Evolutionary conservation across 2,113 vertebrate genomes (phyloP).

Genomic region (Tenebrosternarchus preto): DNA sequence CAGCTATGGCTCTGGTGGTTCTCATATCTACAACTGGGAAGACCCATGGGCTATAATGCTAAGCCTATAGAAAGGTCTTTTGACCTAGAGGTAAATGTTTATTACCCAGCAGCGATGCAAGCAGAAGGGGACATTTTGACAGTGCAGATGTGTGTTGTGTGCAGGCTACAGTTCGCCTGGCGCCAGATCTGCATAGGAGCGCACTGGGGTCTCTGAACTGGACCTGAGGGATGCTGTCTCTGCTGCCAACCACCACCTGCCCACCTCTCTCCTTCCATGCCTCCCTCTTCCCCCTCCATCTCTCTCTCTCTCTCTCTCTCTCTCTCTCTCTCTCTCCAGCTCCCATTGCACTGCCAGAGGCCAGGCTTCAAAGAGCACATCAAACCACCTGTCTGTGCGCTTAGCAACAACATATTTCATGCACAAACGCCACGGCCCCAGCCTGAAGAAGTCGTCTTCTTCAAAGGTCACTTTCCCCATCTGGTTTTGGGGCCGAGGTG

Average conservation of each 20-base stretch:
- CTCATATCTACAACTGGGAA: background rate
- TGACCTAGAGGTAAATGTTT: background rate
- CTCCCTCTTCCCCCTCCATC: conserved; percentile 4
- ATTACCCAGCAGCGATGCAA: conserved; percentile 3
- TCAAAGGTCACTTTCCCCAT: conserved; percentile 70
- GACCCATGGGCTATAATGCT: conserved; percentile 9
- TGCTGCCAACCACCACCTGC: background rate
- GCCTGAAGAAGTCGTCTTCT: conserved; percentile 62
- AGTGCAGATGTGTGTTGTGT: background rate
- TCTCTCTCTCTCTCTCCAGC: conserved; percentile 13
- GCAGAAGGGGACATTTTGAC: background rate
- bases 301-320: conserved; percentile 24
- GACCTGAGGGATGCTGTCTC: background rate
- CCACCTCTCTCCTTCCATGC: conserved; percentile 19
- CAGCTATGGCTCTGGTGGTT: background rate
- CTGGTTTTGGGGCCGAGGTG: conserved; percentile 52
- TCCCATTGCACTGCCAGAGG: conserved; percentile 47
- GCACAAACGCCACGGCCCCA: conserved; percentile 59
- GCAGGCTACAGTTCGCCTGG: conserved; percentile 1
- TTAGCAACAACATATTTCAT: conserved; percentile 66
- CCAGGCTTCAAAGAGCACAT: conserved; percentile 60
- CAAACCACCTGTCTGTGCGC: conserved; percentile 55
- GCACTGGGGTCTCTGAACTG: conserved; percentile 8
- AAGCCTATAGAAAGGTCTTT: conserved; percentile 2
- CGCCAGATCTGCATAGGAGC: conserved; percentile 17